Conservation (phyloP, 92 coral and sea anemone species). For the Epizoanthus scotinus region DNA sequence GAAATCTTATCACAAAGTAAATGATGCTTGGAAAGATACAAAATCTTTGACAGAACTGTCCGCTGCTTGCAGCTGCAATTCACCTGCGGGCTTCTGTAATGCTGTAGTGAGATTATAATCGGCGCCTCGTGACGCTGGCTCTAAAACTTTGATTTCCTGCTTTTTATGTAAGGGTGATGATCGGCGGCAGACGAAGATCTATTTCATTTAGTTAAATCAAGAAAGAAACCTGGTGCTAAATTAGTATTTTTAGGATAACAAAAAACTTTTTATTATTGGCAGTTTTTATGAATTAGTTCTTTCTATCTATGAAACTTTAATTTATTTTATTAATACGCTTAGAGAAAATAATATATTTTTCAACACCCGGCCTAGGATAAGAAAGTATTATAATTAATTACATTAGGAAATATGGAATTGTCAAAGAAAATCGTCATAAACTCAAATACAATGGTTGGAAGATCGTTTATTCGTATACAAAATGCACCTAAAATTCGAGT, state of each 20-base stretch:
- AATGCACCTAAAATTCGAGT: too few species aligned
- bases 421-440: neutral
- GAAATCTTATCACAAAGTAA: conserved; percentile 24
- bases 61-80: neutral
- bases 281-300: neutral
- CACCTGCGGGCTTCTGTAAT: neutral
- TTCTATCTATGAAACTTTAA: neutral
- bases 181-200: conserved; percentile 8
- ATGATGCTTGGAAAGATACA: neutral
- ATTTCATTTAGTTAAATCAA: conserved; percentile 5
- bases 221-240: neutral
- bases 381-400: neutral
- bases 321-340: neutral
- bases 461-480: too few species aligned
- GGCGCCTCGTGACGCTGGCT: neutral
- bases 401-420: neutral
- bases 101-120: neutral
- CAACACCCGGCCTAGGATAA: neutral
- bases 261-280: neutral
- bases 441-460: neutral
- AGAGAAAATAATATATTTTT: neutral
- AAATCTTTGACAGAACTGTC: conserved; percentile 32
- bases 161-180: conserved; percentile 19
- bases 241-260: neutral
- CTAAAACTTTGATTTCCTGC: conserved; percentile 7